Conservation (phyloP, 2,888 invertebrate genomes). For the Philonicus albiceps region DNA sequence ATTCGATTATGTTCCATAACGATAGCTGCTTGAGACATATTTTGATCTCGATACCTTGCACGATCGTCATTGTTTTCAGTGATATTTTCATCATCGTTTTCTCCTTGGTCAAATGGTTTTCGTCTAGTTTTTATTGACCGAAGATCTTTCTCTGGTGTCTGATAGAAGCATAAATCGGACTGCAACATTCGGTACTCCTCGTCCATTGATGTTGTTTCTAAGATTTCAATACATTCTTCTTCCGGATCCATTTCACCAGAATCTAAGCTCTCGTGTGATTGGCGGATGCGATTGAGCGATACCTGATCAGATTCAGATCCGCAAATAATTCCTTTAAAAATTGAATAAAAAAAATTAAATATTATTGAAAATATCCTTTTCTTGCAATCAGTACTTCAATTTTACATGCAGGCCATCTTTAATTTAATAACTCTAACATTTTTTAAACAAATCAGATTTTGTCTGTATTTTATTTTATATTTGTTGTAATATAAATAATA, state of each 20-base stretch:
- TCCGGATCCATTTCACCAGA: constrained; percentile 71
- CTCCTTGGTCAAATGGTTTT: constrained; percentile 54
- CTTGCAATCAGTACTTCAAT: too few species aligned
- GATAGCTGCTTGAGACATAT: constrained; percentile 41
- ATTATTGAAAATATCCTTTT: background rate
- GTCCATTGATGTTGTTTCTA: constrained; percentile 63
- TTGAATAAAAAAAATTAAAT: background rate
- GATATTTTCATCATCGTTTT: constrained; percentile 49
- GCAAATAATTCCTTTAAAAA: constrained; percentile 65
- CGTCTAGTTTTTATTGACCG: constrained; percentile 58
- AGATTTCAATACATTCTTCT: constrained; percentile 66
- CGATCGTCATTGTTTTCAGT: constrained; percentile 52
- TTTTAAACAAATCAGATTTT: too few species aligned
- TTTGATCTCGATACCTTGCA: constrained; percentile 44
- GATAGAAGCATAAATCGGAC: constrained; percentile 60
- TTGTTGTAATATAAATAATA: too few species aligned
- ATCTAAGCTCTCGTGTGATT: constrained; percentile 79
- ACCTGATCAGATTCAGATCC: constrained; percentile 65
- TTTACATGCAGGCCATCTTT: too few species aligned
- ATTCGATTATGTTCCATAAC: constrained; percentile 49
- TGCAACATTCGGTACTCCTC: constrained; percentile 62
- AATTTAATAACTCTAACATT: too few species aligned
- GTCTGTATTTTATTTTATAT: too few species aligned
- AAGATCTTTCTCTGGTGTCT: constrained; percentile 59
- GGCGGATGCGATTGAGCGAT: constrained; percentile 63